Conservation (phyloP, 2,888 invertebrate species). For the Torymus texanus region DNA sequence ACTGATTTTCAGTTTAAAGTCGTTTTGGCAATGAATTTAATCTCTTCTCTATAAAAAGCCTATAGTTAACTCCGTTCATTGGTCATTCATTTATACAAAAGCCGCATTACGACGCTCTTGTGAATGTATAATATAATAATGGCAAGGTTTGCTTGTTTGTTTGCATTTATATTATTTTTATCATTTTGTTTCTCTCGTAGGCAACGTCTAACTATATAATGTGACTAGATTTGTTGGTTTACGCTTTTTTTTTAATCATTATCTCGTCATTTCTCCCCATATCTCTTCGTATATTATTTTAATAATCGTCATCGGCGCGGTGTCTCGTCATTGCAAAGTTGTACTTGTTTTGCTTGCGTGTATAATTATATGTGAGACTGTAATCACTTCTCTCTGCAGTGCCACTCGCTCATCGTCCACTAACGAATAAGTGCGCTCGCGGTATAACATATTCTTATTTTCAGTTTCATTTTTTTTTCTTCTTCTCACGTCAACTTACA, state of each 20-base stretch:
- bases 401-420: neutral
- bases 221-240: slow-evolving; percentile 51
- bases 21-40: slow-evolving; percentile 42
- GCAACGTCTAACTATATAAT: slow-evolving; percentile 34
- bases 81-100: slow-evolving; percentile 50
- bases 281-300: neutral
- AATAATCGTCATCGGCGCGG: no score
- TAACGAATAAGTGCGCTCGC: slow-evolving; percentile 13
- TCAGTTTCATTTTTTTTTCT: neutral
- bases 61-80: slow-evolving; percentile 48
- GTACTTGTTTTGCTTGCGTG: no score
- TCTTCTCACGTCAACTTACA: slow-evolving; percentile 24
- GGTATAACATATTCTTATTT: no score
- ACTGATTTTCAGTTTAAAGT: slow-evolving; percentile 41
- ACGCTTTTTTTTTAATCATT: slow-evolving; percentile 12
- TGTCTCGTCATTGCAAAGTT: neutral
- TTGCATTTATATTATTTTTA: no score
- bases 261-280: slow-evolving; percentile 17
- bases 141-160: slow-evolving; percentile 32
- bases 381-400: slow-evolving; percentile 8
- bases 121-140: slow-evolving; percentile 43
- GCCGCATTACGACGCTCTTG: slow-evolving; percentile 29
- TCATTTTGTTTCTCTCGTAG: slow-evolving; percentile 11
- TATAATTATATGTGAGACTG: neutral
- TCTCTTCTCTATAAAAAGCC: slow-evolving; percentile 53